Conservation (phyloP, 2,888 invertebrate genomes). For the Tachina grossa region DNA sequence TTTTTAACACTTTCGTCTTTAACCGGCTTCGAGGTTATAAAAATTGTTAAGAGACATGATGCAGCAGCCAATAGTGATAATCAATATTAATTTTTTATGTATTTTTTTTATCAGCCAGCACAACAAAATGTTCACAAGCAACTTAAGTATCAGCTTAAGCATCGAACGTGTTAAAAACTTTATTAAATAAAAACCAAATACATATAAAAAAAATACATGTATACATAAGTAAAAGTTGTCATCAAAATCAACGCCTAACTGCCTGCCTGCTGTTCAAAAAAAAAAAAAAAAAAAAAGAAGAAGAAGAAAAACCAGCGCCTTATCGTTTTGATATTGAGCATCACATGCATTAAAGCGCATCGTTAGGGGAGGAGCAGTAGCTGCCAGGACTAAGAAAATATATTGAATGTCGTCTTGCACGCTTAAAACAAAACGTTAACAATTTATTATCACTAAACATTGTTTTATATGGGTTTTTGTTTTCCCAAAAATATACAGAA, state of each 20-base stretch:
- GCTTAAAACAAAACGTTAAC: slow-evolving; percentile 10
- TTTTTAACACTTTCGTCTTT: slow-evolving; percentile 51
- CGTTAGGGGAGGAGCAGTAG: slow-evolving; percentile 58
- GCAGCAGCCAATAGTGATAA: slow-evolving; percentile 26
- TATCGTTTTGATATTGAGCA: slow-evolving; percentile 1
- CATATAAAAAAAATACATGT: neutral
- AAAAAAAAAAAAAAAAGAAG: too few relatives aligned
- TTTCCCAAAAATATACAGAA: neutral
- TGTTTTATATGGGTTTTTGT: slow-evolving; percentile 35
- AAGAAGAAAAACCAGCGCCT: too few relatives aligned
- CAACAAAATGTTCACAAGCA: slow-evolving; percentile 39
- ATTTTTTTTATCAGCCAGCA: slow-evolving; percentile 53
- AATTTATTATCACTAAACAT: slow-evolving; percentile 44
- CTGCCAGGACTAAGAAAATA: neutral
- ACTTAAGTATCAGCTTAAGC: slow-evolving; percentile 22
- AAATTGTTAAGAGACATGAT: neutral
- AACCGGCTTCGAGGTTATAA: slow-evolving; percentile 31
- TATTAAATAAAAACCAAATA: neutral
- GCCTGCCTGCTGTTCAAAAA: slow-evolving; percentile 23
- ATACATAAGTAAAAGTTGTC: slow-evolving; percentile 66
- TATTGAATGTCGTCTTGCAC: slow-evolving; percentile 19
- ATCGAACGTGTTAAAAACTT: neutral
- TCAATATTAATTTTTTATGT: slow-evolving; percentile 55
- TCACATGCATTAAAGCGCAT: neutral
- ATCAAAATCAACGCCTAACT: slow-evolving; percentile 60